Conservation (phyloP, 2,797 vertebrate species). For the Phalanger gymnotis region DNA sequence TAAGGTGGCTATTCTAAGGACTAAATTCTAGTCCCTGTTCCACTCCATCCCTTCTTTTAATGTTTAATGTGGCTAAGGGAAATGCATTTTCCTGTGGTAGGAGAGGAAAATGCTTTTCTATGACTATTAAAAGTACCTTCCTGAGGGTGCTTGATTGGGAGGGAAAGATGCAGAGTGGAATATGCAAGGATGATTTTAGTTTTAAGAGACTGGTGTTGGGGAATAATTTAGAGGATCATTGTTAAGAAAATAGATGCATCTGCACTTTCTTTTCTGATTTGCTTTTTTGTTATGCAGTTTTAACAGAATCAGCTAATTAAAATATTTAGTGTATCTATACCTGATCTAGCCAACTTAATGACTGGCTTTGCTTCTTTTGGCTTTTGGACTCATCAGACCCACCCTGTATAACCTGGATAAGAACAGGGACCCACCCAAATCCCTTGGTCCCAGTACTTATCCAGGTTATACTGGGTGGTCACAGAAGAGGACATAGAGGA, state of each 20-base stretch:
- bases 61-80: not conserved
- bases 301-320: constrained; percentile 27
- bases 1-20: not conserved
- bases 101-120: not conserved
- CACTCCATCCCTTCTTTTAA: not conserved
- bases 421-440: constrained; percentile 19
- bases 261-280: constrained; percentile 1
- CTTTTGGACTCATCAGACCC: constrained; percentile 26
- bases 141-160: not conserved
- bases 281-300: constrained; percentile 49
- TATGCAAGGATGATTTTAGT: not conserved
- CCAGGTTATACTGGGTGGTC: not conserved
- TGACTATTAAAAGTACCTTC: not conserved
- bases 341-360: not conserved
- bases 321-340: not conserved
- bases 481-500: constrained; percentile 12
- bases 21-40: not conserved
- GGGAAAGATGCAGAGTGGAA: not conserved
- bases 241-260: constrained; percentile 20
- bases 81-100: not conserved
- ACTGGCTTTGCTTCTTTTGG: not conserved
- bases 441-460: not conserved
- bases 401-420: too few relatives aligned
- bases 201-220: not conserved
- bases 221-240: not conserved